Conservation (phyloP, 2,888 invertebrate species). For the Cephus pulcher region DNA sequence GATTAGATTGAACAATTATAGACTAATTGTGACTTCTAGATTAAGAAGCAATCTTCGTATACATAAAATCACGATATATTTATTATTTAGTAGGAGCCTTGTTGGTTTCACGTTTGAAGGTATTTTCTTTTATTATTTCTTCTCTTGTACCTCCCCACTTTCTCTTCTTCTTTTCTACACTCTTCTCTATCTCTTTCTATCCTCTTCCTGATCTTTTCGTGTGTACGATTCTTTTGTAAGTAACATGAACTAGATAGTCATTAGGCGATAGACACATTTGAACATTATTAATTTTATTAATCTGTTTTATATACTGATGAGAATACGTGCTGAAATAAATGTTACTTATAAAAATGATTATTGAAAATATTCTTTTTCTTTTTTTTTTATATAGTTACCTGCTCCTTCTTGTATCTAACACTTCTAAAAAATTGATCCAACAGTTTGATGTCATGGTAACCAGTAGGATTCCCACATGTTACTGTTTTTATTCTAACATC, state of each 20-base stretch:
- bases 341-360: conserved; percentile 30
- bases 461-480: not conserved
- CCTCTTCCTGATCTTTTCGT: not conserved
- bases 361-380: conserved; percentile 1
- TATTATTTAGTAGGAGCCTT: not conserved
- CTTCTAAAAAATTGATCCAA: not conserved
- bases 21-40: not conserved
- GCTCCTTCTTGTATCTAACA: not conserved
- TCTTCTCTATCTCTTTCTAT: not conserved
- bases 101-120: not conserved
- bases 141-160: not conserved
- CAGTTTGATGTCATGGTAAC: not conserved
- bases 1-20: not conserved
- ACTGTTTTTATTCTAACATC: not conserved
- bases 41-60: not conserved
- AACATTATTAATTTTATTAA: conserved; percentile 27
- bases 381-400: not conserved
- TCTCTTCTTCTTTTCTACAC: not conserved
- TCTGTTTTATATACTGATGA: conserved; percentile 35
- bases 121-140: not conserved
- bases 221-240: conserved; percentile 18
- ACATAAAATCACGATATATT: not conserved
- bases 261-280: conserved; percentile 27
- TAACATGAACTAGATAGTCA: conserved; percentile 29
- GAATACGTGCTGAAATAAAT: conserved; percentile 36